These are phyloP conservation scores for Pristionchus arcanus DNA, from an alignment of 2,888 invertebrate species.

Conservation along the genomic window DNA sequence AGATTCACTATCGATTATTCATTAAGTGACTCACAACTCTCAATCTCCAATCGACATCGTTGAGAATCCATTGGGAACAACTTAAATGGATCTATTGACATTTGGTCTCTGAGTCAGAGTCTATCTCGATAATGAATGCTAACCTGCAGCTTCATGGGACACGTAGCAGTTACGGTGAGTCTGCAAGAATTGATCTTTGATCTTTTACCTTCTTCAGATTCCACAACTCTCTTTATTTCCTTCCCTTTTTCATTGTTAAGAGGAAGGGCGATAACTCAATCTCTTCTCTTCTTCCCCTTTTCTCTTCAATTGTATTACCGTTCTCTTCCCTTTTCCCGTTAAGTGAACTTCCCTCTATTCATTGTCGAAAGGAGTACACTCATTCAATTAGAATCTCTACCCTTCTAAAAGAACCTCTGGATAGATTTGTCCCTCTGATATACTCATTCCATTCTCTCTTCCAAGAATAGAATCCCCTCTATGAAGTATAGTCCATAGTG, in stretches of 20 bases:
- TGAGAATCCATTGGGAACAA: conserved; percentile 83
- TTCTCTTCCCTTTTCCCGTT: conserved; percentile 27
- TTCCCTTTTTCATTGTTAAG: neutral
- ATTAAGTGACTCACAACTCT: conserved; percentile 81
- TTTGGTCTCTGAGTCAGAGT: neutral
- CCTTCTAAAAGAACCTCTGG: neutral
- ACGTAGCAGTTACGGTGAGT: conserved; percentile 83
- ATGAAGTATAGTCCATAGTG: neutral
- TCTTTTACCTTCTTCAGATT: neutral
- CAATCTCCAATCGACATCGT: conserved; percentile 83
- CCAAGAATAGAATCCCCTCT: neutral
- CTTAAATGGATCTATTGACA: conserved; percentile 62
- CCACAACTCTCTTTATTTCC: neutral
- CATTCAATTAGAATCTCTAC: conserved; percentile 11
- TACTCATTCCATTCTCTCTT: neutral
- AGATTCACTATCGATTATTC: neutral
- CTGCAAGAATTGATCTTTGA: conserved; percentile 77
- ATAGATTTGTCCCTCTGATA: neutral
- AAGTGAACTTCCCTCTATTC: neutral
- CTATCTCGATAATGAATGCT: neutral
- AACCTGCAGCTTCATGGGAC: conserved; percentile 83
- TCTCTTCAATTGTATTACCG: conserved; percentile 5
- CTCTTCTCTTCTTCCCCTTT: neutral
- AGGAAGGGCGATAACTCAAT: conserved; percentile 3
- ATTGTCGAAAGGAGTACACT: neutral